These are phyloP conservation scores for Eulacestoma nigropectus DNA, from an alignment of 2,113 vertebrate genomes.

Conservation along the genomic window DNA sequence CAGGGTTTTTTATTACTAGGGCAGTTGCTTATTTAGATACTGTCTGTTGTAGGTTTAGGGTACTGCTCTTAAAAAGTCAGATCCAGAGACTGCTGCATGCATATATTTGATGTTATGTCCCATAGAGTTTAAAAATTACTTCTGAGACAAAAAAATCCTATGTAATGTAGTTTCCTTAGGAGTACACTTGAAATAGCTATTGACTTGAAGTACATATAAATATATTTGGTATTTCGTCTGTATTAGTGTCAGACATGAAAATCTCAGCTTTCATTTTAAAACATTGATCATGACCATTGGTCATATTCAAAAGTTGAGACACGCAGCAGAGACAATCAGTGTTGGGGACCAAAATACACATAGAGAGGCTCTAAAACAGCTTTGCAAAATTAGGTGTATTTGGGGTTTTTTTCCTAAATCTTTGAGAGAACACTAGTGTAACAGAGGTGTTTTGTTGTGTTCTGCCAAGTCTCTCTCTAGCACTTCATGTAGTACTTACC, in stretches of 20 bases:
- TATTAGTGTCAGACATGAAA: background rate
- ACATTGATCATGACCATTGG: background rate
- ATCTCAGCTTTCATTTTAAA: background rate
- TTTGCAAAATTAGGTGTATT: background rate
- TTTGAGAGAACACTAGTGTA: background rate
- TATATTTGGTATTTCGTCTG: background rate
- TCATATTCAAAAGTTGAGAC: background rate
- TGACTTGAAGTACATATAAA: background rate
- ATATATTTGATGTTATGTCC: background rate
- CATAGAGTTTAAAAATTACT: background rate
- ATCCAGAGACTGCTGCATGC: background rate
- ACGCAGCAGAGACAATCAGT: accelerated
- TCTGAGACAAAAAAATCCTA: background rate
- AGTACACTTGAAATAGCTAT: background rate
- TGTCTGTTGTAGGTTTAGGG: background rate
- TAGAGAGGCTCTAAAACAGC: background rate
- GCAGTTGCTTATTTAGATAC: background rate
- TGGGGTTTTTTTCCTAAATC: background rate
- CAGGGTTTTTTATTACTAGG: background rate
- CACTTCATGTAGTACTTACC: background rate
- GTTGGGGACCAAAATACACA: background rate
- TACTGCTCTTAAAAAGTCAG: background rate
- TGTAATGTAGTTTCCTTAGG: background rate
- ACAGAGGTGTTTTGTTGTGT: background rate
- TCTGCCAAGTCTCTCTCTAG: background rate